Conservation (phyloP, 2,797 vertebrate genomes). For the Lagocephalus sceleratus region DNA sequence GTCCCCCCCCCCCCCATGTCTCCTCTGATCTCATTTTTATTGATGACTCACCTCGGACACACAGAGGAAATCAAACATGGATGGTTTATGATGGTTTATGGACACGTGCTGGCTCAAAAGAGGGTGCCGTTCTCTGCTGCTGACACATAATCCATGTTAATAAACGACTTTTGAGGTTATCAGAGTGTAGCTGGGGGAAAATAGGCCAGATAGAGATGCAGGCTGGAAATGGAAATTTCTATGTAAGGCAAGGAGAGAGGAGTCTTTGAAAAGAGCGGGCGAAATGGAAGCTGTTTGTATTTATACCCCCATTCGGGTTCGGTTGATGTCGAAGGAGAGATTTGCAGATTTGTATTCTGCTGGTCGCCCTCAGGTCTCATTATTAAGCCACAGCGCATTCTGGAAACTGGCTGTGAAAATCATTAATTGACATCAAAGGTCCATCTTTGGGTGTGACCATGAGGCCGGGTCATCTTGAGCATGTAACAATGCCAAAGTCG, state of each 20-base stretch:
- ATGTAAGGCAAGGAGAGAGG: neutral
- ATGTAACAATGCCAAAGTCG: too few relatives aligned
- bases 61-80: constrained; percentile 37
- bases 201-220: constrained; percentile 8
- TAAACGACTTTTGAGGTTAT: constrained; percentile 49
- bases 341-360: too few relatives aligned
- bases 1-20: constrained; percentile 14
- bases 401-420: too few relatives aligned
- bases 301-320: too few relatives aligned
- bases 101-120: neutral
- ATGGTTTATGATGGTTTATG: neutral
- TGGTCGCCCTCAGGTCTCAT: too few relatives aligned
- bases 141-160: constrained; percentile 57
- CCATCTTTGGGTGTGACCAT: too few relatives aligned
- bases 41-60: constrained; percentile 30
- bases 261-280: neutral
- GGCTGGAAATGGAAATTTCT: constrained; percentile 21
- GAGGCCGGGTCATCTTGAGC: too few relatives aligned
- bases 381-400: too few relatives aligned
- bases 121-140: constrained; percentile 25
- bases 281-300: too few relatives aligned
- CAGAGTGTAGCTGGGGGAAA: constrained; percentile 22
- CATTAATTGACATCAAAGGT: too few relatives aligned
- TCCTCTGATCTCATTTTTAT: constrained; percentile 38
- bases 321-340: too few relatives aligned